Base-by-base conservation (phyloP, 2,113 vertebrate species). In the Cochlearius cochlearius region DNA sequence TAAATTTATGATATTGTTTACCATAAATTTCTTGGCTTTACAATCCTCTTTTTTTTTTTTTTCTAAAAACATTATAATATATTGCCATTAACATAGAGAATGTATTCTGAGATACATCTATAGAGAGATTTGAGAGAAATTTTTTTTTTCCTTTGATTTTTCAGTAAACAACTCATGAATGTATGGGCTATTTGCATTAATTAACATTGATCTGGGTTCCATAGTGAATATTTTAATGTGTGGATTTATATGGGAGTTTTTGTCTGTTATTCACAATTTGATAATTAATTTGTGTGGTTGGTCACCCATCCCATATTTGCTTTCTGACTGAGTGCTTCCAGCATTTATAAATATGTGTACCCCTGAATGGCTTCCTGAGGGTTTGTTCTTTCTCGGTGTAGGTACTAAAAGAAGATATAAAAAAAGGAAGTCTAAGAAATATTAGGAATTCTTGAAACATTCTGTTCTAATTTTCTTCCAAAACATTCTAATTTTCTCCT, bases 401-500 rank as follows among this genome's bases (percentile, higher is more conserved):
- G 60, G 29, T n/a, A 71, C 47, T 47, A 43, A 52, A 53, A 8
- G 4, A 89, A 77, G 52, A 55, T 19, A 14, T 4, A 67, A 49
- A 68, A 14, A 39, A 55, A 25, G 1, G 1, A 19, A 11, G 0
- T 77, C 16, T 26, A 34, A 86, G 45, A 43, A 89, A 45, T 80
- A 93, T 47, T 80, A 86, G 29, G 36, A 93, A 62, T 89, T 86
- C 58, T 89, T 75, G 53, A 94, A 95, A 81, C 26, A 89, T 62
- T 85, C 69, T 0, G 0, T 86, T 88, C 36, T 84, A 81, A 89
- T 89, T 91, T 91, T 92, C 83, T 75, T 79, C 77, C 77, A 90
- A 93, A 96, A 94, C 27, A 85, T 78, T 87, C 64, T 78, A 81
- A 95, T 94, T 96, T 94, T 87, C 39, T 91, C 34, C 39, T 52